These are phyloP conservation scores for Dendrocincla fuliginosa DNA, from an alignment of 2,797 vertebrate species.

Conservation along the genomic window DNA sequence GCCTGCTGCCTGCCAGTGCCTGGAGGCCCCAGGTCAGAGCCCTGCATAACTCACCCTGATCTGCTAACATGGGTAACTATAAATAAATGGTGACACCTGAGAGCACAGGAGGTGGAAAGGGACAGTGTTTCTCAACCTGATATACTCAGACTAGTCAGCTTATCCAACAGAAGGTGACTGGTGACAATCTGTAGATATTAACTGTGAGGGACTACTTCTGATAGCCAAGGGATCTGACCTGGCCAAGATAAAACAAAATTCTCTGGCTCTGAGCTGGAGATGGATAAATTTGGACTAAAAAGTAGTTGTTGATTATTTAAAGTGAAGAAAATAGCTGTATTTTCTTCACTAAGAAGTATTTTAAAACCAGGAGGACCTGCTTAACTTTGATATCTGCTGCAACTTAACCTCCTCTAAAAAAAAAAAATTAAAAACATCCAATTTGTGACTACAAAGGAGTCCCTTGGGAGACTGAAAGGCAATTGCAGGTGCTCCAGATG, in stretches of 20 bases:
- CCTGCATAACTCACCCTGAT: neutral
- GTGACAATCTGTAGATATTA: neutral
- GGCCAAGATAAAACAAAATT: neutral
- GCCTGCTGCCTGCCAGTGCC: neutral
- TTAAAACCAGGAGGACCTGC: neutral
- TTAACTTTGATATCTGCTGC: neutral
- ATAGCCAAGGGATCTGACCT: neutral
- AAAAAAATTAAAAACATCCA: neutral
- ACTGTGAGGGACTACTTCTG: neutral
- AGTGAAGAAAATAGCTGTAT: neutral
- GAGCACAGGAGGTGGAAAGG: neutral
- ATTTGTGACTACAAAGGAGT: neutral
- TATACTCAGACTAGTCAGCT: neutral
- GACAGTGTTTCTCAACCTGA: neutral
- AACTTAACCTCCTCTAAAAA: neutral
- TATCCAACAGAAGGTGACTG: neutral
- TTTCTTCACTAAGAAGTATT: neutral
- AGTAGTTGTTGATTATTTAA: neutral
- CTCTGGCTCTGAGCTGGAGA: neutral
- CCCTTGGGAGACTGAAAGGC: neutral
- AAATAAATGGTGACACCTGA: conserved; percentile 53
- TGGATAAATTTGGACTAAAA: neutral
- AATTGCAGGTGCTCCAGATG: neutral
- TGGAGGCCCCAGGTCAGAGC: conserved; percentile 1
- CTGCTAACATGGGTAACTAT: conserved; percentile 20